Evolutionary conservation across 2,888 invertebrate species (phyloP).

Genomic region (Laspeyria flexula): DNA sequence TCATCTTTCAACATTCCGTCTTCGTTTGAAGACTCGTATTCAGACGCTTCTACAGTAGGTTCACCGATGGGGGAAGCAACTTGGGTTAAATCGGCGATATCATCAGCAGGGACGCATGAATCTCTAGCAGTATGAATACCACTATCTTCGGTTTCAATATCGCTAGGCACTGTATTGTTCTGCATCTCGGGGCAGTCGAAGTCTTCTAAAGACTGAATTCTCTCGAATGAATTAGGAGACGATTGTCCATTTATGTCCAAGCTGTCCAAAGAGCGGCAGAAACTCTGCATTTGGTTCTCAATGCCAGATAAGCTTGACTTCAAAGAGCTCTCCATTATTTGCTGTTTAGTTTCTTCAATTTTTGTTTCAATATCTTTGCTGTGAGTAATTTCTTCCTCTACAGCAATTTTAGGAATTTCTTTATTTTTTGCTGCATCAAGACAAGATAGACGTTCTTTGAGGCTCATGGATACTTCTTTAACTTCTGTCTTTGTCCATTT

Average conservation of each 20-base stretch:
- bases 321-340: conserved; percentile 64
- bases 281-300: conserved; percentile 86
- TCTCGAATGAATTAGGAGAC: conserved; percentile 85
- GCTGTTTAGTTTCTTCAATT: conserved; percentile 58
- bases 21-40: conserved; percentile 81
- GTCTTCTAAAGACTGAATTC: conserved; percentile 88
- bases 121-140: conserved; percentile 93
- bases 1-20: conserved; percentile 69
- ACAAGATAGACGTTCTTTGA: conserved; percentile 83
- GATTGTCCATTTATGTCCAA: conserved; percentile 86
- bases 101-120: conserved; percentile 91
- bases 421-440: conserved; percentile 83
- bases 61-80: conserved; percentile 80
- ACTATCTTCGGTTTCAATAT: conserved; percentile 91
- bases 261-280: conserved; percentile 88
- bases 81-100: conserved; percentile 87
- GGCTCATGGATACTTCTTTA: conserved; percentile 81
- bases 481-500: conserved; percentile 73
- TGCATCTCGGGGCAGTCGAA: conserved; percentile 88
- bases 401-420: conserved; percentile 77
- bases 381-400: conserved; percentile 66
- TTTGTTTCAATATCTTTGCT: conserved; percentile 62
- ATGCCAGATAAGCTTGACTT: conserved; percentile 76
- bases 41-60: conserved; percentile 74
- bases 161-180: conserved; percentile 83